Conservation (phyloP, 2,797 vertebrate genomes). For the Crax fasciolata region DNA sequence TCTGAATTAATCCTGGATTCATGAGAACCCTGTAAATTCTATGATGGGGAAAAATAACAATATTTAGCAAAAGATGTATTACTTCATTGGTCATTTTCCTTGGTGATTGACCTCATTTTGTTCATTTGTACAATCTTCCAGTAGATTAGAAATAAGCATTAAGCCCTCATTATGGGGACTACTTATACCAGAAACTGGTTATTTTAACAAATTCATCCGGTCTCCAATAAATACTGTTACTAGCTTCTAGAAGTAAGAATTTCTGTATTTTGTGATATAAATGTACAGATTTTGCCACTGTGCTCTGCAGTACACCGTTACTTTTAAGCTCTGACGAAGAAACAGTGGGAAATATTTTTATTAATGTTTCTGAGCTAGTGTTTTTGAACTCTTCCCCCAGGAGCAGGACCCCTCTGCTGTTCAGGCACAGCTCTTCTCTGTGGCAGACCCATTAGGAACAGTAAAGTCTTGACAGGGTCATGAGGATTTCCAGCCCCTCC, state of each 20-base stretch:
- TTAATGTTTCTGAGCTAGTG: conserved; percentile 26
- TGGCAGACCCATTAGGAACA: conserved; percentile 51
- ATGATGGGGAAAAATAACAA: conserved; percentile 42
- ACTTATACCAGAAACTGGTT: conserved; percentile 4
- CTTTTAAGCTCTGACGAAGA: conserved; percentile 30
- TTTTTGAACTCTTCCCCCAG: conserved; percentile 32
- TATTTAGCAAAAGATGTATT: conserved; percentile 61
- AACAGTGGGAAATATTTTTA: conserved; percentile 46
- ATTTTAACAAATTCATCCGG: not conserved
- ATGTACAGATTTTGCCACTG: not conserved
- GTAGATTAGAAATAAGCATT: conserved; percentile 40
- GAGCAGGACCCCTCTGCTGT: not conserved
- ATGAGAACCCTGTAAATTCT: conserved; percentile 33
- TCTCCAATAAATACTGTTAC: not conserved
- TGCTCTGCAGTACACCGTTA: not conserved
- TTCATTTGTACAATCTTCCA: conserved; percentile 39
- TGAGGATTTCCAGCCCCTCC: conserved; percentile 23
- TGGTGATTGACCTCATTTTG: conserved; percentile 40
- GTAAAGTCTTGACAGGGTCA: conserved; percentile 25
- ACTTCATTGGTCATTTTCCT: conserved; percentile 20
- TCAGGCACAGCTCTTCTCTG: conserved; percentile 45
- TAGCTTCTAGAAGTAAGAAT: not conserved
- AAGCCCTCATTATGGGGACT: conserved; percentile 8
- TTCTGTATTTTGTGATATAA: not conserved
- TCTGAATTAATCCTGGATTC: conserved; percentile 43